Percentiles rank a stretch among this genome's conserved stretches.
Evolutionary conservation across 2,113 vertebrate species (phyloP).

Genomic region (Choloepus hoffmanni): DNA sequence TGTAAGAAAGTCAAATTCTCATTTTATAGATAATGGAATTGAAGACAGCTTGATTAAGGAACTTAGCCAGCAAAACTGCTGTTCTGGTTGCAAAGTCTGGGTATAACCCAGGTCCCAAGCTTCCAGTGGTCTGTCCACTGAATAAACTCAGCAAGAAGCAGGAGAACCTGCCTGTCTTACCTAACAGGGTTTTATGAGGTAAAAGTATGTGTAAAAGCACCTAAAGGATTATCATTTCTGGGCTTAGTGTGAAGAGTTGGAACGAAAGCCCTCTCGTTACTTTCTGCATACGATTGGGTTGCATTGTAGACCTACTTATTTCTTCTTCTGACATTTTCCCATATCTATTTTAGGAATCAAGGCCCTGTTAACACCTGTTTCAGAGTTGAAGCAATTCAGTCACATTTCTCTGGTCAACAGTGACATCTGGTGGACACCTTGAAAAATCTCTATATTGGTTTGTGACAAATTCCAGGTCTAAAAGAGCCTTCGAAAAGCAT

Average conservation of each 20-base stretch:
- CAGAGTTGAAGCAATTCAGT: not conserved
- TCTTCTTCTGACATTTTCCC: not conserved
- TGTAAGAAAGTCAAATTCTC: not conserved
- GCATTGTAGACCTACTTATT: not conserved
- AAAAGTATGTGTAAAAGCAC: not conserved
- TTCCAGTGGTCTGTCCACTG: rapidly evolving
- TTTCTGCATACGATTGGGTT: not conserved
- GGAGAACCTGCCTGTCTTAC: not conserved
- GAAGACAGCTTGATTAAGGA: not conserved
- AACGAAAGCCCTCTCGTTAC: not conserved
- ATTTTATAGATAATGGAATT: not conserved
- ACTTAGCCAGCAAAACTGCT: rapidly evolving
- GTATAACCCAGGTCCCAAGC: not conserved
- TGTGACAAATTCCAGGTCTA: rapidly evolving
- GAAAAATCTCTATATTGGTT: not conserved
- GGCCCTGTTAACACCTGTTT: not conserved
- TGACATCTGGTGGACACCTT: constrained; percentile 82
- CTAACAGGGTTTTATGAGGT: not conserved
- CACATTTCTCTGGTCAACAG: constrained; percentile 70
- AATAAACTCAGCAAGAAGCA: rapidly evolving
- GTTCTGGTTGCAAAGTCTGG: not conserved
- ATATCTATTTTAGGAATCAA: constrained; percentile 27
- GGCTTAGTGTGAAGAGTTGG: not conserved
- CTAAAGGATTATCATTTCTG: too few relatives aligned
- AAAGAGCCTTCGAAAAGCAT: not conserved